Evolutionary conservation across 1,140 invertebrate genomes (phyloP), one percentile per base, ranked within the genome.

Genomic region (Lethocerus indicus): DNA sequence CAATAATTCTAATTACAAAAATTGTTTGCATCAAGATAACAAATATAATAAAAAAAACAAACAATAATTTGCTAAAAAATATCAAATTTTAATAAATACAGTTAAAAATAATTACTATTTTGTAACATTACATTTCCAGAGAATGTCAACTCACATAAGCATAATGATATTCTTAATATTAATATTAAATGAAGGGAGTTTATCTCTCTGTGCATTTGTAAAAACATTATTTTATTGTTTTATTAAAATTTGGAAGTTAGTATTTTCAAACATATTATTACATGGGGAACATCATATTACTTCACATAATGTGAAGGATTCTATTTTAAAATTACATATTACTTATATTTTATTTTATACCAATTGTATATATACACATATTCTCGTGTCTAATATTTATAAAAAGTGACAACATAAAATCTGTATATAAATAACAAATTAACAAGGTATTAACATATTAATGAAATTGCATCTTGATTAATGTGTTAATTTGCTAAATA

Each of bases 391-490:
- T n/a, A n/a, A n/a, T n/a, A n/a, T n/a, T n/a, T n/a, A n/a, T n/a
- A 39, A 48, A 48, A 48, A 48, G 47, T 48, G 47, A 48, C 47
- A 48, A 48, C 47, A 48, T 48, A 35, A 35, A 48, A 13, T 6
- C 13, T 50, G 49, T 50, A 50, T 18, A 50, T 50, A 50, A 43
- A 42, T 50, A 50, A 50, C 49, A 42, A 41, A 50, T 50, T 50
- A 50, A 50, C 49, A 43, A 29, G 28, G 26, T 43, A 50, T 50
- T 50, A 50, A 50, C 49, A 50, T 24, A 50, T 43, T 50, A 50
- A 50, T 50, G 35, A 50, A 50, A 28, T 42, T 50, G 49, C 49
- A 50, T 50, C 49, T 41, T 20, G 21, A 20, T 42, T 43, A 28
- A 50, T 50, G 40, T 50, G 40, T 36, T 50, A 50, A 42, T 50